Evolutionary conservation across 2,888 invertebrate genomes (phyloP), one percentile per base, ranked within the genome.

Genomic region (Mylabris sibirica): DNA sequence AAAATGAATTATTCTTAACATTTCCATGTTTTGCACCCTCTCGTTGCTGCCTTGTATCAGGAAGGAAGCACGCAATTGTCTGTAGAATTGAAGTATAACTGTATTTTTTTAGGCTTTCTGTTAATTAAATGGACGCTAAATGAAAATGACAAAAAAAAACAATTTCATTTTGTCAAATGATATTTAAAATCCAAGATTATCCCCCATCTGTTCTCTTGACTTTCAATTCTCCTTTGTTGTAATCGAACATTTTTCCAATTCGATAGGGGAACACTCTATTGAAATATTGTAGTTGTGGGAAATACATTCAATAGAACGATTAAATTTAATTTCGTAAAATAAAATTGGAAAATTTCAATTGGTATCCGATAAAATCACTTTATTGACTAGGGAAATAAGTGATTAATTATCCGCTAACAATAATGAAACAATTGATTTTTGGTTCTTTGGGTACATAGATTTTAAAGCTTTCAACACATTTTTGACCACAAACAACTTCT

Each of bases 281-380:
- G 24, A 24, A 57, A 24, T 14, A 57, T 57, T 57, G 22, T 57
- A 24, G 22, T 57, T 57, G 57, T 57, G 57, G 57, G 57, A 57
- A 57, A 57, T 57, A n/a, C n/a, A 57, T 57, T 57, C 24, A 57
- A 57, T 57, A 24, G 57, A 57, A 57, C 24, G 24, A 57, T 57
- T 24, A 57, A 57, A 57, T 57, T 57, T 57, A 57, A 57, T 57
- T 57, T 57, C 24, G 14, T 44, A 44, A 44, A 44, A 44, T 44
- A 44, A 44, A 44, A 44, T 44, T 44, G 44, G 44, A 24, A 57
- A 57, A 20, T 20, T 57, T 57, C 57, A 22, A 57, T 57, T 22
- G 57, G 20, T 24, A 57, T 22, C 12, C 57, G 1, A 57, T 57
- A 24, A 22, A 57, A 57, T 57, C 20, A 4, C 11, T 57, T 57